Percentiles rank a stretch among this genome's conserved stretches.
phyloP scores from a whole-genome alignment of 1,140 invertebrate genomes.

The Trichoplusia ni region DNA sequence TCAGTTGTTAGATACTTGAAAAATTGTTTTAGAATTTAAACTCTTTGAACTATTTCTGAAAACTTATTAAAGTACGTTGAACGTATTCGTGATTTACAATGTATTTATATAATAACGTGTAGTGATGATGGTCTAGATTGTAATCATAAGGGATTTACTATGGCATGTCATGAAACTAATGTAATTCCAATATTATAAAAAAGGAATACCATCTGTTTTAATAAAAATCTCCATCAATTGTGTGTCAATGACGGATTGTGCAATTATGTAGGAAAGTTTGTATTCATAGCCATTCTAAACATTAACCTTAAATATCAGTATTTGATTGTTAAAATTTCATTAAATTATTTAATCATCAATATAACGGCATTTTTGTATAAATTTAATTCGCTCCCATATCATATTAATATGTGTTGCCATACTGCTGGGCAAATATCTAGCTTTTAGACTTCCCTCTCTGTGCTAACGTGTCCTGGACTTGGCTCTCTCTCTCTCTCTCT shows the following conservation, averaged over 20 bases:
- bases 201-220: too few species aligned
- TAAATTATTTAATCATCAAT: constrained; percentile 67
- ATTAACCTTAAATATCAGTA: constrained; percentile 62
- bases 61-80: constrained; percentile 8
- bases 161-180: neutral
- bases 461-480: too few species aligned
- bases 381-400: too few species aligned
- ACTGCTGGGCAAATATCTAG: too few species aligned
- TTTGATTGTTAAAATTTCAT: constrained; percentile 68
- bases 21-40: constrained; percentile 16
- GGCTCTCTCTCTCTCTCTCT: too few species aligned
- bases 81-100: constrained; percentile 19
- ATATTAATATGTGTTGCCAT: too few species aligned
- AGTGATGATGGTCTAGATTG: constrained; percentile 20
- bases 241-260: constrained; percentile 43
- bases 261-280: constrained; percentile 57
- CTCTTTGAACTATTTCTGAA: constrained; percentile 9
- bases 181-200: neutral
- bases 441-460: too few species aligned
- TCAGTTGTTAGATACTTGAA: constrained; percentile 8
- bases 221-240: constrained; percentile 24
- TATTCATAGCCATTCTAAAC: constrained; percentile 45
- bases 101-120: constrained; percentile 8
- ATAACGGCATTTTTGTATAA: constrained; percentile 46
- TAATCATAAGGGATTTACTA: neutral